A percentile compares a stretch with the other conserved stretches of the same genome.
Conservation (phyloP, 2,113 vertebrate genomes). For the Anseranas semipalmata region DNA sequence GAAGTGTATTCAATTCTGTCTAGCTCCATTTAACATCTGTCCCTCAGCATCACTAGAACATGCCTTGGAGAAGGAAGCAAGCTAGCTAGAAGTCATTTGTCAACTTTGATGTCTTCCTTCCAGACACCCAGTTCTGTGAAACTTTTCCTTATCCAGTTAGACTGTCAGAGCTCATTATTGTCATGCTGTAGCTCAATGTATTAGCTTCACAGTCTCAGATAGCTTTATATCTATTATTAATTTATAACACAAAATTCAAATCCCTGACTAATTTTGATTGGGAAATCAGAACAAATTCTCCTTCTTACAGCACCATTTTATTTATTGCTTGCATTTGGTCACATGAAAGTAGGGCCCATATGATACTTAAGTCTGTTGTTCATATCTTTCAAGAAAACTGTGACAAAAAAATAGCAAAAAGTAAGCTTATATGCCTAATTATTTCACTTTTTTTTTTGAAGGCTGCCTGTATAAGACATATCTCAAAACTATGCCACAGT, state of each 20-base stretch:
- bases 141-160: conserved; percentile 53
- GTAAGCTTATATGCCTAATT: neutral
- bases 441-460: neutral
- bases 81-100: conserved; percentile 54
- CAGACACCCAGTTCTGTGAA: conserved; percentile 21
- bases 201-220: neutral
- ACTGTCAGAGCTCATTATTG: conserved; percentile 31
- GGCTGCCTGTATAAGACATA: neutral
- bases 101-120: conserved; percentile 24
- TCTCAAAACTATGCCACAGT: neutral
- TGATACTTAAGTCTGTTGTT: neutral
- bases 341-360: neutral
- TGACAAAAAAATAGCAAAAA: neutral
- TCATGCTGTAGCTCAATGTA: neutral
- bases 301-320: neutral
- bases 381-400: neutral
- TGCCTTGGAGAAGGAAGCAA: conserved; percentile 36
- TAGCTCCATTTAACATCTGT: conserved; percentile 57
- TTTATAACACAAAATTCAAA: neutral
- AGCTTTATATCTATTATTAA: neutral
- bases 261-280: neutral
- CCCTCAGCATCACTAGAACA: conserved; percentile 47
- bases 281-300: neutral
- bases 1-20: conserved; percentile 37
- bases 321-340: neutral